Percentiles rank a stretch among this genome's conserved stretches.
These are phyloP conservation scores for Dromaius novaehollandiae DNA, from an alignment of 2,113 vertebrate genomes.

Conservation along the genomic window DNA sequence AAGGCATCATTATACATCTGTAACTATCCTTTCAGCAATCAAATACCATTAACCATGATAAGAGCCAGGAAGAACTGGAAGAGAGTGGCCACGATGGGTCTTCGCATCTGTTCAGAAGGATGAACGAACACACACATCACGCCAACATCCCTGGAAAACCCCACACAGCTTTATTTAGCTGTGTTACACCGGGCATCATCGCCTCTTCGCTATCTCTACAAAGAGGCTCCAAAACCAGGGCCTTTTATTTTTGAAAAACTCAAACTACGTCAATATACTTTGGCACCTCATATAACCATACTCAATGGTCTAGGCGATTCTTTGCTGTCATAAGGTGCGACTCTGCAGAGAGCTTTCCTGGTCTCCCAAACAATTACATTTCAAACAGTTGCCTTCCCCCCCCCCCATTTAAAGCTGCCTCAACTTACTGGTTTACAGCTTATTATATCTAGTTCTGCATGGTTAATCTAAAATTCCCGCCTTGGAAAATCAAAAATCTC, in stretches of 20 bases:
- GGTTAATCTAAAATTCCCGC: neutral
- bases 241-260: neutral
- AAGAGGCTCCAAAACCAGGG: neutral
- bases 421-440: neutral
- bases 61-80: neutral
- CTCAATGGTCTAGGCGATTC: neutral
- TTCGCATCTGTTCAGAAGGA: neutral
- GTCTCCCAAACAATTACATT: neutral
- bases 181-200: neutral
- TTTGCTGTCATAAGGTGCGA: neutral
- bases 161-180: neutral
- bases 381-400: neutral
- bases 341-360: neutral
- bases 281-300: neutral
- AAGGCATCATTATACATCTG: neutral
- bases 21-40: slow-evolving; percentile 7
- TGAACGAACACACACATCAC: neutral
- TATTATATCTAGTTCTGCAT: neutral
- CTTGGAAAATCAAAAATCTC: neutral
- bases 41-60: slow-evolving; percentile 41
- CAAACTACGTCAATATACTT: neutral
- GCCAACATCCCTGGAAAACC: neutral
- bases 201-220: neutral
- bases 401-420: neutral
- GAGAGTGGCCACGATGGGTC: neutral